phyloP scores from a whole-genome alignment of 1,140 invertebrate genomes.

The Tetraneura akinire region DNA sequence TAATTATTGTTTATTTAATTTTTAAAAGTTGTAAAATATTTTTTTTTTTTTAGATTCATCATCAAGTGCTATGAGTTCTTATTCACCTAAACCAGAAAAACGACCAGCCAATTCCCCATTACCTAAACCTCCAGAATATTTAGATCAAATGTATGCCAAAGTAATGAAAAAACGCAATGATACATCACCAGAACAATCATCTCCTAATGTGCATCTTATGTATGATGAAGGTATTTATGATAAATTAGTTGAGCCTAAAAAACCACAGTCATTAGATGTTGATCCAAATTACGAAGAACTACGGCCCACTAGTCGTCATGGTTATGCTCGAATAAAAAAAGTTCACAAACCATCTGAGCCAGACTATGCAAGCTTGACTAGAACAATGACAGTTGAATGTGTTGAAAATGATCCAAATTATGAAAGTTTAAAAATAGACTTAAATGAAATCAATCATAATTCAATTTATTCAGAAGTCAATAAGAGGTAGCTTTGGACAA shows the following conservation, averaged over 20 bases:
- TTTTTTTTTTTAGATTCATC: constrained; percentile 66
- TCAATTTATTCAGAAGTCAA: constrained; percentile 53
- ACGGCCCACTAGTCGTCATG: constrained; percentile 52
- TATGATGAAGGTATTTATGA: constrained; percentile 48
- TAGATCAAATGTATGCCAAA: constrained; percentile 85
- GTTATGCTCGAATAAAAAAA: constrained; percentile 54
- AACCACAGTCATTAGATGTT: constrained; percentile 2
- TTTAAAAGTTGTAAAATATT: not conserved
- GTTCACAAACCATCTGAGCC: constrained; percentile 54
- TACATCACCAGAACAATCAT: not conserved
- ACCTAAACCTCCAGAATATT: constrained; percentile 69
- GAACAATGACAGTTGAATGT: constrained; percentile 44
- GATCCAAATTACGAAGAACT: constrained; percentile 57
- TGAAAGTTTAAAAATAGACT: constrained; percentile 53
- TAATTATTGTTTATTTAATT: not conserved
- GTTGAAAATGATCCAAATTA: constrained; percentile 54
- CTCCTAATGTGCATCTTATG: not conserved
- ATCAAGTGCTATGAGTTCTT: constrained; percentile 73
- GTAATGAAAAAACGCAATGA: constrained; percentile 70
- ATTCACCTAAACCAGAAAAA: constrained; percentile 82
- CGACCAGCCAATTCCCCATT: constrained; percentile 82
- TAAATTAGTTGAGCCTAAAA: constrained; percentile 34
- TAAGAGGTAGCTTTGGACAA: constrained; percentile 36
- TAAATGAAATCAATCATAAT: constrained; percentile 55
- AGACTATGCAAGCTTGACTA: constrained; percentile 55